Conservation (phyloP, 2,888 invertebrate species). For the Drosophila hamatofila region DNA sequence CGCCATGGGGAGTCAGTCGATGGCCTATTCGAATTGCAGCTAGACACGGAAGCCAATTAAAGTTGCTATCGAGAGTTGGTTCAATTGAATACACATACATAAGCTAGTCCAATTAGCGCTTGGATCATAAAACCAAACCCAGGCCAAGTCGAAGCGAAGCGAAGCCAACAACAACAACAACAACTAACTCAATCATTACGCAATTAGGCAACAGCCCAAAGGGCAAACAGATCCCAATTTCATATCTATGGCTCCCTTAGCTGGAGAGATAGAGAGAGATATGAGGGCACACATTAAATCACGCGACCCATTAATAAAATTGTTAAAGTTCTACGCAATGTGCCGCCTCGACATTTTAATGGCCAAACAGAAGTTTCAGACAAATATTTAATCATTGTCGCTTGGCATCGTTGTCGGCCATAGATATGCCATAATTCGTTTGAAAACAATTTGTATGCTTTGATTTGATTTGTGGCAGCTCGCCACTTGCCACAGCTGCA, state of each 20-base stretch:
- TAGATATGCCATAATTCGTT: conserved; percentile 74
- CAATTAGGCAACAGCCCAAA: conserved; percentile 59
- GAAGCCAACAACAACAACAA: conserved; percentile 16
- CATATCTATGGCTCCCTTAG: conserved; percentile 30
- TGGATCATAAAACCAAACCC: conserved; percentile 61
- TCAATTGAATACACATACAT: conserved; percentile 43
- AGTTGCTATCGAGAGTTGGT: conserved; percentile 16
- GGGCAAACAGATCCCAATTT: conserved; percentile 21
- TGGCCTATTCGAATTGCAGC: conserved; percentile 22
- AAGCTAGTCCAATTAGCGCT: conserved; percentile 60
- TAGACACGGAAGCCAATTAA: conserved; percentile 52
- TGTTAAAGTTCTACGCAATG: conserved; percentile 57
- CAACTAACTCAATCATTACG: conserved; percentile 77
- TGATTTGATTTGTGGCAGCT: conserved; percentile 65
- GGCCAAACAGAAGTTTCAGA: conserved; percentile 65
- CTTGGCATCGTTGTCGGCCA: conserved; percentile 48
- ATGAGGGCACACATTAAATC: conserved; percentile 69
- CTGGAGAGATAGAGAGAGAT: conserved; percentile 21
- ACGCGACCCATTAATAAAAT: conserved; percentile 79
- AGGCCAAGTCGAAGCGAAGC: conserved; percentile 4
- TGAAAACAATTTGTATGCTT: conserved; percentile 76
- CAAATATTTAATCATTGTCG: conserved; percentile 77
- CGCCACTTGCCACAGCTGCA: conserved; percentile 33
- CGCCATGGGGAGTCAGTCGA: conserved; percentile 58
- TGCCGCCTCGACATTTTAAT: conserved; percentile 49